These are phyloP conservation scores for Agrotis segetum DNA, from an alignment of 2,888 invertebrate genomes.

Conservation along the genomic window DNA sequence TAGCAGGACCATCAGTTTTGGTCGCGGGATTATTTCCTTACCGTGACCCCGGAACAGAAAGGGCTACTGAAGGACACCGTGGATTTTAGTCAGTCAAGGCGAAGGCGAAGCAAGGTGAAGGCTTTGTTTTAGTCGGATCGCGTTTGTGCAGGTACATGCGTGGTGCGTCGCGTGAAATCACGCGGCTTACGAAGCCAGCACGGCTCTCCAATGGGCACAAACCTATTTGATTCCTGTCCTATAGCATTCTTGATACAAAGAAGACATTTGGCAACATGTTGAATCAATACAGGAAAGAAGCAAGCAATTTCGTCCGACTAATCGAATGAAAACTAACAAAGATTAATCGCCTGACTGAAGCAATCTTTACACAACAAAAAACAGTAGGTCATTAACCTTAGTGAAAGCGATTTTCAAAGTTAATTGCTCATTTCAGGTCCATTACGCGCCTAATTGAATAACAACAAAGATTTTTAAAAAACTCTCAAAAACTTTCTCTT, in stretches of 20 bases:
- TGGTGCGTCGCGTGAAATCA: too few species aligned
- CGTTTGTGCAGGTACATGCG: too few species aligned
- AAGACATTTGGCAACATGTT: not conserved
- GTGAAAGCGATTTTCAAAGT: slow-evolving; percentile 27
- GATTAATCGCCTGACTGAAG: slow-evolving; percentile 19
- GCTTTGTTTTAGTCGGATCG: too few species aligned
- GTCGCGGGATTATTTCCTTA: too few species aligned
- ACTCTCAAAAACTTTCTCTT: slow-evolving; percentile 16
- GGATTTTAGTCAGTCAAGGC: too few species aligned
- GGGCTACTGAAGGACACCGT: too few species aligned
- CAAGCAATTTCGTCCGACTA: not conserved
- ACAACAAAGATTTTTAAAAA: slow-evolving; percentile 23
- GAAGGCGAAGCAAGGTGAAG: too few species aligned
- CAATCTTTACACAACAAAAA: slow-evolving; percentile 34
- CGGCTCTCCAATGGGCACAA: not conserved
- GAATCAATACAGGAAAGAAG: not conserved
- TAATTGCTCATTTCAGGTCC: slow-evolving; percentile 47
- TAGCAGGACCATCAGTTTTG: too few species aligned
- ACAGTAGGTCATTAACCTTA: slow-evolving; percentile 30
- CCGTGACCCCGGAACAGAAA: too few species aligned
- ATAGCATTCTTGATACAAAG: not conserved
- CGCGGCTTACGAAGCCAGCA: too few species aligned
- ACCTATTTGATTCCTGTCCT: not conserved
- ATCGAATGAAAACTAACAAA: slow-evolving; percentile 27
- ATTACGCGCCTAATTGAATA: slow-evolving; percentile 50